Base-by-base conservation (phyloP, 2,113 vertebrate genomes). In the Oncorhynchus mykiss region DNA sequence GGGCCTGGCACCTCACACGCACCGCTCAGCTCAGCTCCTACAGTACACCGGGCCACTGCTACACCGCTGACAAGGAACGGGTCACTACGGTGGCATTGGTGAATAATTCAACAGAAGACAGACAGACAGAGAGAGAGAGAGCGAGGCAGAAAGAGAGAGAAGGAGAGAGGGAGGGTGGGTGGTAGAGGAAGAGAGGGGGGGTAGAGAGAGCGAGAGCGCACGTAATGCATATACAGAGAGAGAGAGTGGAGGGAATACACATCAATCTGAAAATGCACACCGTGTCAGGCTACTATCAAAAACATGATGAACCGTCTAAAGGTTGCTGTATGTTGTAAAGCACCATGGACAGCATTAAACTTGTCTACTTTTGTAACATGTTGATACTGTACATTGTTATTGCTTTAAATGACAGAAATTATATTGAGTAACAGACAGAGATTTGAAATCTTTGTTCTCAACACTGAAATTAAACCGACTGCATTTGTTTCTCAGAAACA, bases 41-140 rank as follows among this genome's bases (percentile, higher is more conserved):
- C 51, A 54, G 51, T 54, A 54, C 51, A 54, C 51, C 74, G 70
- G 81, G 72, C 70, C 84, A 74, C 80, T 62, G 72, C 83, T 86
- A 79, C 80, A 86, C 80, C 85, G 80, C 88, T 92, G 92, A 94
- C 93, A 93, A 91, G 91, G 89, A 91, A 90, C 89, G 88, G 92
- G 92, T 93, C 93, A 93, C 90, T 86, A 89, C 87, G 89, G 89
- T 91, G 91, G 92, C 92, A 92, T 88, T 87, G 81, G 86, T 93
- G 91, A 93, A 93, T 93, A 90, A 93, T 93, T 92, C 91, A 93
- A 83, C 70, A 79, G 54, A 81, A 80, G 74, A 59, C 76, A 80
- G 75, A 68, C 73, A 90, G 84, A 82, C 80, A 84, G 82, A 70
- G 79, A 84, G 82, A 83, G 82, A 83, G 83, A 85, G 86, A 88